phyloP scores from a whole-genome alignment of 1,140 invertebrate genomes.

The Psix sp. region DNA sequence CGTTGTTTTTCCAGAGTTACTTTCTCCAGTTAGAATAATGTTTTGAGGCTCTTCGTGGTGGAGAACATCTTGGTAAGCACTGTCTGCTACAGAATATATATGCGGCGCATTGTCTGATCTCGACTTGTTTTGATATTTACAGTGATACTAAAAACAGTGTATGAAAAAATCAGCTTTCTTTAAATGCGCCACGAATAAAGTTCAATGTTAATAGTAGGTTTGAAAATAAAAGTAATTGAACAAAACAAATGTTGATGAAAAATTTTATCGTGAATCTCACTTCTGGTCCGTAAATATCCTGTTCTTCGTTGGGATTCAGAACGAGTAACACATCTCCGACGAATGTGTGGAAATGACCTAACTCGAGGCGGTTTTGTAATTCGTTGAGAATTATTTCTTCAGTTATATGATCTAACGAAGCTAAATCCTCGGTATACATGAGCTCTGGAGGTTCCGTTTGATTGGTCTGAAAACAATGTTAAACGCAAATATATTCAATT shows the following conservation, averaged over 20 bases:
- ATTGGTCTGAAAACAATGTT: constrained; percentile 54
- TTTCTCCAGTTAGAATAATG: constrained; percentile 89
- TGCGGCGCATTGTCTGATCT: constrained; percentile 94
- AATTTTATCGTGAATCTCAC: constrained; percentile 74
- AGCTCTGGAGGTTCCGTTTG: constrained; percentile 78
- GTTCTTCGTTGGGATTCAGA: constrained; percentile 88
- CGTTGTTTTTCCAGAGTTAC: constrained; percentile 89
- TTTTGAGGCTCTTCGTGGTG: constrained; percentile 90
- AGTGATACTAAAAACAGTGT: constrained; percentile 82
- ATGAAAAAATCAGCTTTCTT: constrained; percentile 28
- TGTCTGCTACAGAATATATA: constrained; percentile 91
- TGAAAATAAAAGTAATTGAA: too few relatives aligned
- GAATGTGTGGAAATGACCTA: constrained; percentile 89
- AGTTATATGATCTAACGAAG: constrained; percentile 85
- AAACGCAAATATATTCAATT: too few relatives aligned
- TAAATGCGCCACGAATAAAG: too few relatives aligned
- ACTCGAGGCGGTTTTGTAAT: constrained; percentile 83
- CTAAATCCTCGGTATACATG: constrained; percentile 91
- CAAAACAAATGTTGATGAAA: too few relatives aligned
- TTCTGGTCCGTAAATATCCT: constrained; percentile 82
- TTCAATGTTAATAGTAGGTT: too few relatives aligned
- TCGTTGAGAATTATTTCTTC: constrained; percentile 88
- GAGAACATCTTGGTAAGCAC: constrained; percentile 89
- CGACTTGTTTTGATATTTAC: constrained; percentile 89
- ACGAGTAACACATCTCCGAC: constrained; percentile 92